Evolutionary conservation across 2,113 vertebrate species (phyloP), one percentile per base, ranked within the genome.

Genomic region (Indri indri): DNA sequence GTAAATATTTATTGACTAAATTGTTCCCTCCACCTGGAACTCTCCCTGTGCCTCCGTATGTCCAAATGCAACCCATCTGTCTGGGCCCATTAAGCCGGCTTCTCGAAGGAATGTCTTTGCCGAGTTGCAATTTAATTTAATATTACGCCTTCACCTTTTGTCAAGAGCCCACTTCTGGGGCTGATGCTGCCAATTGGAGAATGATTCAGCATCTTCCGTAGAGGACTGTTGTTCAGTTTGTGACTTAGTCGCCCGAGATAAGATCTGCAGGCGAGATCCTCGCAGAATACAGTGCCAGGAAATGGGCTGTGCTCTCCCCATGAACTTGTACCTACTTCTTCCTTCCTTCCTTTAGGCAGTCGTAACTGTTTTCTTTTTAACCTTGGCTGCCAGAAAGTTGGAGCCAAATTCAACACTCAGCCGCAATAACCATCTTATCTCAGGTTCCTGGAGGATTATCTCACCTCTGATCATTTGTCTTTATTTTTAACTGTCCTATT

Each of bases 1-100:
- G 96, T 90, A 97, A 96, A 97, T 96, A 97, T 97, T 97, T 97
- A 92, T 90, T 65, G 90, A 96, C 79, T 95, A 94, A 95, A 96
- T 96, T 82, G 71, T 95, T 81, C 95, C 70, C 59, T 95, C 94
- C 70, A 92, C 97, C 96, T 98, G 94, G 97, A 97, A 66, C 90
- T 71, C 50, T 97, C 95, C 95, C 57, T 83, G 47, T 87, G 95
- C 95, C 93, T 92, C 97, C 97, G 68, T 97, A 97, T 97, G 97
- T 97, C 97, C 96, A 52, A 80, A 94, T 90, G 84, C 94, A 61
- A 61, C 90, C 97, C 96, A 98, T 97, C 95, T 97, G 96, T 93
- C 96, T 88, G 70, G 70, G 50, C 94, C 96, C 92, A 90, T 95
- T 97, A 97, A 96, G 92, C 96, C 10, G 0, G 90, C 87, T 73